Base-by-base conservation (phyloP, 2,113 vertebrate species). In the Catharus minimus region DNA sequence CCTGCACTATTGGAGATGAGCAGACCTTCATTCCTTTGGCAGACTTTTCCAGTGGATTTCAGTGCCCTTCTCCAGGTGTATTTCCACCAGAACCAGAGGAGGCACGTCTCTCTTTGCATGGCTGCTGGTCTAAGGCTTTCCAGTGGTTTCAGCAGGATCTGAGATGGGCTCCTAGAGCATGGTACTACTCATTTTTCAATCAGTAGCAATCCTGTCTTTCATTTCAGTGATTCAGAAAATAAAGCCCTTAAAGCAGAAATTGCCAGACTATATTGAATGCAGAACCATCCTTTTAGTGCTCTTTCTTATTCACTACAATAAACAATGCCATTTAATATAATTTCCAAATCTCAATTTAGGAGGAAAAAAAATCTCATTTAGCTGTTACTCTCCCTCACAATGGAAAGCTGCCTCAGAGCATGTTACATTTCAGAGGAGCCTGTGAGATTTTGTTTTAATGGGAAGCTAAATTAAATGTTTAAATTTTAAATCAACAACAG, bases 401-500 rank as follows among this genome's bases (percentile, higher is more conserved):
- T 82, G 88, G 89, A 94, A 95, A 93, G 92, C 93, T 94, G 92
- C 94, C 93, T 89, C 50, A 65, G 78, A 96, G 41, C 58, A 82
- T 86, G 71, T 71, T 92, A 20, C n/a, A 73, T 90, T 93, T 92
- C 66, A 92, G 92, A 89, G 43, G 55, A 95, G 81, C 56, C 78
- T 93, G 58, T 50, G 71, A 90, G 81, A 93, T 90, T 95, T 82
- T 82, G 15, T 73, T 88, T 94, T 94, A 93, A 93, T 93, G 78
- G 52, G 78, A 94, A 90, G 71, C 36, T 94, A 94, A 92, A 94
- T 85, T 82, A 93, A 93, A 94, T 94, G 90, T 95, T 95, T 95
- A 89, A 95, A 93, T 93, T 95, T 95, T 92, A 96, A 93, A 94
- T 94, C 89, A 93, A 89, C 94, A 94, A 92, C 92, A 96, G 95